Base-by-base conservation (phyloP, 2,888 invertebrate genomes). In the Gari tellinella region DNA sequence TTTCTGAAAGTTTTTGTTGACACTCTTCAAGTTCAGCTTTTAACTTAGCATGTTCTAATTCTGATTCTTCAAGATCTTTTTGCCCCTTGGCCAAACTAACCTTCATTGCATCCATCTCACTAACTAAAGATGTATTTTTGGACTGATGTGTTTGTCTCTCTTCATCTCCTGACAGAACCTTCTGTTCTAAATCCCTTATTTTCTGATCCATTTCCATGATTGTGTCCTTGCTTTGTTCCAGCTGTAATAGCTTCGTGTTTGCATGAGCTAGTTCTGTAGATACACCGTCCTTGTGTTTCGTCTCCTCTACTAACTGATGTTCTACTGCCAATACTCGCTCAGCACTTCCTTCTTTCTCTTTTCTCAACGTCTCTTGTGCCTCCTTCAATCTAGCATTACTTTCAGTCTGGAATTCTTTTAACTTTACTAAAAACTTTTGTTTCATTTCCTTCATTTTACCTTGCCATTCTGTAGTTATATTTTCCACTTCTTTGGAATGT, bases 401-500 rank as follows among this genome's bases (percentile, higher is more conserved):
- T 41, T 84, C 80, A 41, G 61, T 57, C 48, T 87, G 85, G 45
- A 85, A 74, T 48, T 88, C 86, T 67, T 88, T 86, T n/a, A 90
- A 60, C 66, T 89, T 89, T 2, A 76, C 65, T 14, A 81, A 57
- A 60, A 82, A 88, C 64, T 88, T 88, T 58, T 86, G 83, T 66
- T 89, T 89, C 52, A 89, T 62, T 60, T 88, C 88, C 52, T 86
- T 82, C 25, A 72, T 53, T 70, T 85, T 86, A 19, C 73, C 73
- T 58, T 85, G 79, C 78, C 82, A 81, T 25, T 79, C 73, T 46
- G 83, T 72, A 46, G 84, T 82, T 4, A 73, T 25, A 12, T 60
- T 52, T 17, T 80, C 72, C 37, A 86, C 21, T 41, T 85, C 84
- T 23, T 61, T 63, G 46, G 69, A 65, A 65, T 82, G 77, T 19